Base-by-base conservation (phyloP, 2,888 invertebrate species). In the Ischnus inquisitorius region DNA sequence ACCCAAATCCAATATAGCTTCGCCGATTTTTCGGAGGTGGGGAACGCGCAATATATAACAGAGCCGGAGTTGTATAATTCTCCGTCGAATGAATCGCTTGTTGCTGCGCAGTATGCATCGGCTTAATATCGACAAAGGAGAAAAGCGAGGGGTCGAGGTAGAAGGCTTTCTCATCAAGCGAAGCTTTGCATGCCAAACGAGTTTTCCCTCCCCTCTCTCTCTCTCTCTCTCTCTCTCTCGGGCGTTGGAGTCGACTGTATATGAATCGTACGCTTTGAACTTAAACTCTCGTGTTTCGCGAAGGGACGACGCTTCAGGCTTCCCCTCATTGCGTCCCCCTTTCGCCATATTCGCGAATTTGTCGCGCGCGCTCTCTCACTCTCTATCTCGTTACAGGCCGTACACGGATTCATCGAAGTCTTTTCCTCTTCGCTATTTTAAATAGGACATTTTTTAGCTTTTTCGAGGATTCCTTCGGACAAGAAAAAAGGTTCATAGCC, bases 141-240 rank as follows among this genome's bases (percentile, higher is more conserved):
- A 34, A 54, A 54, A 12, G 41, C 19, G 62, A 4, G 51, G n/a
- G 19, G 22, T 57, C 12, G 65, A 14, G 8, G 28, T 57, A 5
- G 54, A 34, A 57, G 41, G 48, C 68, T 77, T 83, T 83, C 51
- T 71, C 62, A 83, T 69, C 64, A 75, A 78, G 69, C 54, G 8
- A 41, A 64, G 80, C 74, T 84, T 69, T 81, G 80, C 77, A 78
- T 81, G 78, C 41, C 64, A 78, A 84, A 78, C 57, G 68, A 81
- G 64, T 81, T 81, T 57, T 64, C 67, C 28, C 68, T 22, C 57
- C 57, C 57, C 5, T 1, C 62, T 19, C 79, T 19, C 22, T 14
- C 46, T 2, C 16, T 51, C 75, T 16, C 79, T 25, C 51, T 16
- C 16, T 1, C 28, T 48, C 72, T 19, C 77, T n/a, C 12, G 16